Evolutionary conservation across 2,797 vertebrate genomes (phyloP).

Genomic region (Tenualosa thibaudeaui): DNA sequence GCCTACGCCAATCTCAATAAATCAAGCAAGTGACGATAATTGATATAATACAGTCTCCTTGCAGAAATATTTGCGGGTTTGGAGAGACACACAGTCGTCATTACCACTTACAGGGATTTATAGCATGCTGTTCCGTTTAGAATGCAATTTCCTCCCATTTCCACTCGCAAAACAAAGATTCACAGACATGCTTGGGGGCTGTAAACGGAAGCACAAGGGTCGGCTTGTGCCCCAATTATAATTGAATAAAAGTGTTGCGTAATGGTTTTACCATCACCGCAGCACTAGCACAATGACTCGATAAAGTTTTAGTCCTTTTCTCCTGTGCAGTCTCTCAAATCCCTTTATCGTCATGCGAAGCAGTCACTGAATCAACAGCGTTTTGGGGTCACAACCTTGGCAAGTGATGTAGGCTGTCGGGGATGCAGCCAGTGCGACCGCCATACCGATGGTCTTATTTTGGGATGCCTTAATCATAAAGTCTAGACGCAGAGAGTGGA

Average conservation of each 20-base stretch:
- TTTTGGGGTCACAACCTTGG: slow-evolving; percentile 60
- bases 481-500: slow-evolving; percentile 59
- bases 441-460: slow-evolving; percentile 51
- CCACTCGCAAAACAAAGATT: slow-evolving; percentile 16
- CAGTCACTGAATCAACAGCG: slow-evolving; percentile 48
- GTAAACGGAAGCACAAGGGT: background rate
- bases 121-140: background rate
- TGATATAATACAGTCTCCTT: slow-evolving; percentile 8
- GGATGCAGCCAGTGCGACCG: slow-evolving; percentile 47
- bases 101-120: background rate
- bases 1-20: background rate
- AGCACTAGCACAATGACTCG: background rate
- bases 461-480: slow-evolving; percentile 55
- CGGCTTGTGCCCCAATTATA: background rate
- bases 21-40: background rate
- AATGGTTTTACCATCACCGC: background rate
- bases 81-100: slow-evolving; percentile 19
- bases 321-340: background rate
- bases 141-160: slow-evolving; percentile 21
- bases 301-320: background rate
- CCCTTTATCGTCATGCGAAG: background rate
- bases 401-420: slow-evolving; percentile 46
- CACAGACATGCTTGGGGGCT: background rate
- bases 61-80: slow-evolving; percentile 29
- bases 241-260: slow-evolving; percentile 12